Evolutionary conservation across 2,888 invertebrate genomes (phyloP), one percentile per base, ranked within the genome.

Genomic region (Monoplex corrugatus): DNA sequence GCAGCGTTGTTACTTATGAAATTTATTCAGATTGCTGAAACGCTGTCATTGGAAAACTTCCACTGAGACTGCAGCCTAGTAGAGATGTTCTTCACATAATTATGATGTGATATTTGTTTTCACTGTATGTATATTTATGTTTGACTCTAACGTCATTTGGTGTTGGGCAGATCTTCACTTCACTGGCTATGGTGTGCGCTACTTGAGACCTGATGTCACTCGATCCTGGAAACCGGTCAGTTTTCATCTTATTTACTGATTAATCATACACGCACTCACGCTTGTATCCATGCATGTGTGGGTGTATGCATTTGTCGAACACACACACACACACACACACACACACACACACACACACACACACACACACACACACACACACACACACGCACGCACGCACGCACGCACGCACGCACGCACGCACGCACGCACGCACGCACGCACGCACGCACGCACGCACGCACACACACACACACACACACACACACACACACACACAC

Each of bases 121-220:
- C 8, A 13, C 50, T 50, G 19, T 50, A 19, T 13, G 50, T 19
- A 19, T n/a, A n/a, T n/a, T 50, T 50, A 50, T 50, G 23, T 23
- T 19, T 68, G 68, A 68, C 0, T 50, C 19, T 8, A 50, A 50
- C 13, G 19, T 13, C 19, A 19, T 13, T 13, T 50, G 19, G 19
- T 13, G 50, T 32, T 38, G 38, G 92, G 28, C 91, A 94, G 95
- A 95, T 91, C 92, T 95, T 50, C 93, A 94, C 86, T 95, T 95
- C 89, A 91, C 91, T 43, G 95, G 95, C 35, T 95, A 95, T 89
- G 93, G 94, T 75, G 95, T 95, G 38, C 91, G 95, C 78, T 95
- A 95, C 91, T 92, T 95, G 23, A 90, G 94, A 89, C 94, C 94
- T 38, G 94, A 95, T 50, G 91, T 94, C 75, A 94, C 94, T 2